phyloP scores from a whole-genome alignment of 2,797 vertebrate species.

The Morelia viridis region DNA sequence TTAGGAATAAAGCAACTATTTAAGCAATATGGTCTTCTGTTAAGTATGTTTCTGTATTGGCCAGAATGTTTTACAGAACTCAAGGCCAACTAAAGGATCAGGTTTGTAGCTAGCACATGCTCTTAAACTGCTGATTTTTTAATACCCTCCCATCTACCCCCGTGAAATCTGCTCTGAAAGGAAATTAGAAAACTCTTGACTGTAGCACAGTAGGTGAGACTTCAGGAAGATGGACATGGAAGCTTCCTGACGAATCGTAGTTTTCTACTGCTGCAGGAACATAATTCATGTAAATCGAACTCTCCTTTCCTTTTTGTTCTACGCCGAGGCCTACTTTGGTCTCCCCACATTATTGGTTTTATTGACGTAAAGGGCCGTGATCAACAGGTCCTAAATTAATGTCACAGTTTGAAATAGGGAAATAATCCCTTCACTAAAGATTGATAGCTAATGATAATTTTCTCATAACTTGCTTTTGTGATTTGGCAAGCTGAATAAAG shows the following conservation, averaged over 20 bases:
- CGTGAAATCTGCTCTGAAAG: not conserved
- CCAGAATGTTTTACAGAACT: not conserved
- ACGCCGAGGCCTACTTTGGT: not conserved
- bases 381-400: no score
- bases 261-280: not conserved
- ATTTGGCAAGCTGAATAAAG: no score
- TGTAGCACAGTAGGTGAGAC: no score
- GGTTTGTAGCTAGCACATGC: not conserved
- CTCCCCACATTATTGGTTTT: not conserved
- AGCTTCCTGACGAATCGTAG: not conserved
- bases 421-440: no score
- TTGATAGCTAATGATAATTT: no score
- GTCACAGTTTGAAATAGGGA: no score
- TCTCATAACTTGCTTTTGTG: no score
- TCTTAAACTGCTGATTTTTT: no score
- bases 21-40: no score
- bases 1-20: not conserved
- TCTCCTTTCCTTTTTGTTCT: not conserved
- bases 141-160: no score
- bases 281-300: not conserved
- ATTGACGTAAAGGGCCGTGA: no score
- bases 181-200: not conserved
- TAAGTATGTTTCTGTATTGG: not conserved
- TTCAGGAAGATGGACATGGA: not conserved
- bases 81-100: not conserved